Conservation (phyloP, 2,888 invertebrate species). For the Chelonus formosanus region DNA sequence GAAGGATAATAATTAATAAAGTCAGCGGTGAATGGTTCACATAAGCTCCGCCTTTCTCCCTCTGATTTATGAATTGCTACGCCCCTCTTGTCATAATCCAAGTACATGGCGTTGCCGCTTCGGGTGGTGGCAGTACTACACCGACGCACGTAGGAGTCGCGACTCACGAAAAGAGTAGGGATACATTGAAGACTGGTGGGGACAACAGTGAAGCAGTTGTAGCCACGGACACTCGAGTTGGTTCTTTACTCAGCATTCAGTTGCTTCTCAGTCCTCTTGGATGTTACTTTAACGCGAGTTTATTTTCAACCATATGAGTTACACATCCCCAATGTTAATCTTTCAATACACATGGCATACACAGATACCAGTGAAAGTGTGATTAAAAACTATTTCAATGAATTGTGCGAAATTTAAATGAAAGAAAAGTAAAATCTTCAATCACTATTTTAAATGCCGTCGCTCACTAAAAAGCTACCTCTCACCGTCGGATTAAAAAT, state of each 20-base stretch:
- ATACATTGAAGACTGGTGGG: background rate
- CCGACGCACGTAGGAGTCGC: constrained; percentile 44
- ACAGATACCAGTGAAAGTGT: too few species aligned
- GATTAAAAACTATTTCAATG: background rate
- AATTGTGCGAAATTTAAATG: background rate
- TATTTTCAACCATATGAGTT: background rate
- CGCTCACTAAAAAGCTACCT: constrained; percentile 22
- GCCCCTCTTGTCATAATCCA: constrained; percentile 64
- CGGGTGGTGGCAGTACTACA: constrained; percentile 32
- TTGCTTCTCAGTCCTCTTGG: constrained; percentile 57
- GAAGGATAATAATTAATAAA: constrained; percentile 63
- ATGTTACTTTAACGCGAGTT: constrained; percentile 41
- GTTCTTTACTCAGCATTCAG: constrained; percentile 57
- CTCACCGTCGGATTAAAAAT: constrained; percentile 37
- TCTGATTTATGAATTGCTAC: constrained; percentile 65
- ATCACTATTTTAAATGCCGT: constrained; percentile 9
- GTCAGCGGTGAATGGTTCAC: constrained; percentile 61
- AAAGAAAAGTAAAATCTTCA: background rate
- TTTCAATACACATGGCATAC: background rate
- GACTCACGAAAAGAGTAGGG: constrained; percentile 29
- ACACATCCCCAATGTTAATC: background rate
- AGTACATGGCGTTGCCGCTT: constrained; percentile 34
- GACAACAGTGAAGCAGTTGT: constrained; percentile 28
- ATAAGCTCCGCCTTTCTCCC: constrained; percentile 59
- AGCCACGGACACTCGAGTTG: constrained; percentile 48